Conservation (phyloP, 1,140 invertebrate species). For the Halesus radiatus region DNA sequence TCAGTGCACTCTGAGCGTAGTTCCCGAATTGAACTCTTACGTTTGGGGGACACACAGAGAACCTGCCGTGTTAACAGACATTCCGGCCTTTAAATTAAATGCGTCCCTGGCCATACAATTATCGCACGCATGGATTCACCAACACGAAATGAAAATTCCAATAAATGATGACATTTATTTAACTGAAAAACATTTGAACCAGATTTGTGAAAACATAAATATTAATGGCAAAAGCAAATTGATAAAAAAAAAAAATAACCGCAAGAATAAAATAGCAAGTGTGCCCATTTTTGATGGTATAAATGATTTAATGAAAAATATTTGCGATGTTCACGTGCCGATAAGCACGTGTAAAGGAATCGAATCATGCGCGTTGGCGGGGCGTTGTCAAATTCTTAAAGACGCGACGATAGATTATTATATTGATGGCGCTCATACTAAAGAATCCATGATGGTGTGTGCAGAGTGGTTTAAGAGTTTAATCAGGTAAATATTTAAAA, state of each 20-base stretch:
- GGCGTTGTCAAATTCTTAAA: constrained; percentile 78
- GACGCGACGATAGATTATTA: constrained; percentile 75
- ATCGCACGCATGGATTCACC: constrained; percentile 77
- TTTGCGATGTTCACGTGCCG: constrained; percentile 7
- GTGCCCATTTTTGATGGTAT: too few relatives aligned
- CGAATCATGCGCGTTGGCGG: constrained; percentile 76
- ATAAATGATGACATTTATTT: not conserved
- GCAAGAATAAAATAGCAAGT: too few relatives aligned
- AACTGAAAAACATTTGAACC: not conserved
- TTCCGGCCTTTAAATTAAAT: constrained; percentile 79
- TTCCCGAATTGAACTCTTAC: constrained; percentile 73
- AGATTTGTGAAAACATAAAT: too few relatives aligned
- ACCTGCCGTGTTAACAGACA: constrained; percentile 63
- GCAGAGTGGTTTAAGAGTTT: constrained; percentile 82
- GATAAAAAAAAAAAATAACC: too few relatives aligned
- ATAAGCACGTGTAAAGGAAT: constrained; percentile 56
- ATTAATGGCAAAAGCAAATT: too few relatives aligned
- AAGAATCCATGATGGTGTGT: constrained; percentile 89
- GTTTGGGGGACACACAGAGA: constrained; percentile 64
- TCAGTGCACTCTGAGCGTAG: constrained; percentile 76
- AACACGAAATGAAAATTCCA: constrained; percentile 49
- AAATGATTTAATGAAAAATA: too few relatives aligned
- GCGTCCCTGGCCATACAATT: constrained; percentile 88
- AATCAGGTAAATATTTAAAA: constrained; percentile 61
- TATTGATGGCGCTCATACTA: constrained; percentile 96